A percentile compares a stretch with the other conserved stretches of the same genome.
Conservation (phyloP, 1,140 invertebrate species). For the Gonatopus flavifemur region DNA sequence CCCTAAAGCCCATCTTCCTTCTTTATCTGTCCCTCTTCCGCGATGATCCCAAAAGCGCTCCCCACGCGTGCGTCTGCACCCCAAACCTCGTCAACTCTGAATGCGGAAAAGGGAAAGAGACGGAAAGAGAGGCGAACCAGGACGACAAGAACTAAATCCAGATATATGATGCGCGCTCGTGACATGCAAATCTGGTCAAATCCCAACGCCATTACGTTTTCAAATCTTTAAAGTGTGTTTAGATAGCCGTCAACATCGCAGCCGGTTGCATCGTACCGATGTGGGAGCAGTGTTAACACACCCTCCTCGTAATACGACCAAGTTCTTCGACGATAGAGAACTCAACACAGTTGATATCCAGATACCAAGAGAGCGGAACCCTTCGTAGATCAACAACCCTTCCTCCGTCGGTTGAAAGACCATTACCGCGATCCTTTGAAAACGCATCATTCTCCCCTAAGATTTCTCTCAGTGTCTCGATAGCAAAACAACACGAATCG, state of each 20-base stretch:
- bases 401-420: too few relatives aligned
- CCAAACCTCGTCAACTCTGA: constrained; percentile 28
- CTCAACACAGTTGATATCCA: constrained; percentile 5
- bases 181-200: constrained; percentile 60
- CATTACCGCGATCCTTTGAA: too few relatives aligned
- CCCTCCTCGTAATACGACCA: constrained; percentile 1
- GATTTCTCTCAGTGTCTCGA: too few relatives aligned
- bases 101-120: constrained; percentile 3
- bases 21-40: constrained; percentile 35
- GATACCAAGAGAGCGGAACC: too few relatives aligned
- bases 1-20: too few relatives aligned
- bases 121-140: constrained; percentile 6
- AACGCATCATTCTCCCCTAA: too few relatives aligned
- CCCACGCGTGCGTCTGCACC: constrained; percentile 44
- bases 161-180: constrained; percentile 59
- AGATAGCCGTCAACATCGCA: constrained; percentile 53
- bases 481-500: too few relatives aligned
- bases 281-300: constrained; percentile 19
- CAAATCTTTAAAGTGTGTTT: constrained; percentile 62
- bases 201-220: constrained; percentile 58
- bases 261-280: constrained; percentile 12
- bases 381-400: too few relatives aligned
- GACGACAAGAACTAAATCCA: constrained; percentile 52
- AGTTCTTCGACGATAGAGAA: constrained; percentile 29
- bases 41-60: constrained; percentile 52